Percentiles rank a stretch among this genome's conserved stretches.
These are phyloP conservation scores for Sphaerophoria taeniata DNA, from an alignment of 2,888 invertebrate species.

Conservation along the genomic window DNA sequence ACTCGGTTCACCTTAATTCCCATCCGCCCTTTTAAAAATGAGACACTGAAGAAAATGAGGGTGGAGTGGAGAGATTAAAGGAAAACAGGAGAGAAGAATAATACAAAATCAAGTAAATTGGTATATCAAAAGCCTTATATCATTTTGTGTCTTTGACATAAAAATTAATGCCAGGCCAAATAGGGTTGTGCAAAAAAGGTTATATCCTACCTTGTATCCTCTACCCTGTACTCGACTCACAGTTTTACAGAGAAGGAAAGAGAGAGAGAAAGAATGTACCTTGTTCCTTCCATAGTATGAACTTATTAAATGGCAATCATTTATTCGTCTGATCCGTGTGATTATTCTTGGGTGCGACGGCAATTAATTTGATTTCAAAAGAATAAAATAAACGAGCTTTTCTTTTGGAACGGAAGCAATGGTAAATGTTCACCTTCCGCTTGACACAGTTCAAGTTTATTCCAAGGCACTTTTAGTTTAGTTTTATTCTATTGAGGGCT, in stretches of 20 bases:
- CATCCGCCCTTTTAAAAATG: neutral
- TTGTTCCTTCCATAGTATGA: slow-evolving; percentile 29
- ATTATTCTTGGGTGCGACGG: slow-evolving; percentile 67
- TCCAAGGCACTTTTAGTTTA: slow-evolving; percentile 46
- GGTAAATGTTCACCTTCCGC: slow-evolving; percentile 70
- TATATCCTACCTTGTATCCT: slow-evolving; percentile 18
- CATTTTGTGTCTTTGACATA: slow-evolving; percentile 61
- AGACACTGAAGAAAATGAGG: neutral
- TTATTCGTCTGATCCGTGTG: slow-evolving; percentile 72
- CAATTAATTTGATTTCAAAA: slow-evolving; percentile 71
- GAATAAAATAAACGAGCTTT: slow-evolving; percentile 46
- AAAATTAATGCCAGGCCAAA: slow-evolving; percentile 69
- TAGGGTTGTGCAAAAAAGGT: slow-evolving; percentile 48
- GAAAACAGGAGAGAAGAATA: slow-evolving; percentile 26
- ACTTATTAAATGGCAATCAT: slow-evolving; percentile 75
- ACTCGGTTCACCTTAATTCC: slow-evolving; percentile 63
- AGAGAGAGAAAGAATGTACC: neutral
- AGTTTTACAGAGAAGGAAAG: neutral
- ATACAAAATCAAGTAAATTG: slow-evolving; percentile 64
- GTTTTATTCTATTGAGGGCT: slow-evolving; percentile 34
- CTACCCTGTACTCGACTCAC: neutral
- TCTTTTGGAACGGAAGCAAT: slow-evolving; percentile 22
- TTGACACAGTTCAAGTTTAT: slow-evolving; percentile 72
- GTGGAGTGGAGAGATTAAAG: slow-evolving; percentile 25
- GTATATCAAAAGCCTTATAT: slow-evolving; percentile 69